Conservation (phyloP, 2,113 vertebrate species). For the Colossoma macropomum region DNA sequence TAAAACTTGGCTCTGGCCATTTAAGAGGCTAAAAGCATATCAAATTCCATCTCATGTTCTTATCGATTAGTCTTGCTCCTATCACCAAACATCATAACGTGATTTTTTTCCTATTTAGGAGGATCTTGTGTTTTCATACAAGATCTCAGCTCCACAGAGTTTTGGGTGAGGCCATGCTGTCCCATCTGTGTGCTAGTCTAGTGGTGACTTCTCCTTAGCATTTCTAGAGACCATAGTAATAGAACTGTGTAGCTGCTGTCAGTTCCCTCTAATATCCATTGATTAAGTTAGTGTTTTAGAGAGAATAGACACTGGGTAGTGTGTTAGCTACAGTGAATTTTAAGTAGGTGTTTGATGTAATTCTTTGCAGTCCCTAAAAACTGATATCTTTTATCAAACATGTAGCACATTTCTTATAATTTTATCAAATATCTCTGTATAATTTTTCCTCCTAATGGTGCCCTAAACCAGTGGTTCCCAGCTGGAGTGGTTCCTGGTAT, state of each 20-base stretch:
- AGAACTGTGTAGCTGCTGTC: not conserved
- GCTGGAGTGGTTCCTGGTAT: too few species aligned
- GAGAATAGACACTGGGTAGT: not conserved
- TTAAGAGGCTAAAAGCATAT: too few species aligned
- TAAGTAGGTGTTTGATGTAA: too few species aligned
- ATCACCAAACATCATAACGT: constrained; percentile 11
- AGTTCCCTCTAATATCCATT: not conserved
- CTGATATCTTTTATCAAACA: not conserved
- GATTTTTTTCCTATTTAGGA: constrained; percentile 63
- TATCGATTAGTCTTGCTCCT: not conserved
- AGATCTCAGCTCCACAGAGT: constrained; percentile 58
- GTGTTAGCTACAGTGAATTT: not conserved
- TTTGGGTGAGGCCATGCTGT: constrained; percentile 59
- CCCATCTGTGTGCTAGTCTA: constrained; percentile 37
- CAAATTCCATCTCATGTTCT: not conserved
- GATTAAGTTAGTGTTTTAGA: not conserved
- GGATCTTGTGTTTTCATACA: constrained; percentile 59
- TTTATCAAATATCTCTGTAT: not conserved
- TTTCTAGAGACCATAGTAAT: not conserved
- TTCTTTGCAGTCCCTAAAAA: not conserved
- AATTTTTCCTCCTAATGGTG: too few species aligned
- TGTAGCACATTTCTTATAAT: not conserved
- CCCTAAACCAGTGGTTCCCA: too few species aligned
- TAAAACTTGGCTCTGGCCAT: too few species aligned
- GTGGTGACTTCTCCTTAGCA: not conserved